These are phyloP conservation scores for Melanotaenia pygmaea DNA, from an alignment of 2,797 vertebrate genomes.

Conservation along the genomic window DNA sequence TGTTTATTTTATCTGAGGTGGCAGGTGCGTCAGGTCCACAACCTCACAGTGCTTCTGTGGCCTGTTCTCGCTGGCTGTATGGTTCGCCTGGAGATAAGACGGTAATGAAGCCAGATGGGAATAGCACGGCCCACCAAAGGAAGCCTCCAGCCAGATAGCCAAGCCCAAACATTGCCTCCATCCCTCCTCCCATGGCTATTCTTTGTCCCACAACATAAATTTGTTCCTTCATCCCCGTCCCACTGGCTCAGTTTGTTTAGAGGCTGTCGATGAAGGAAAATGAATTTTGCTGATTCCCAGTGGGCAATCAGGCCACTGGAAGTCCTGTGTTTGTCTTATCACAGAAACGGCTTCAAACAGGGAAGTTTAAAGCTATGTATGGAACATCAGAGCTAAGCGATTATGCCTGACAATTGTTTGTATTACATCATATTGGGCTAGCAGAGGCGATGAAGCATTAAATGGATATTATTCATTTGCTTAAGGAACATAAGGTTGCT, in stretches of 20 bases:
- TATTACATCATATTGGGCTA: slow-evolving; percentile 31
- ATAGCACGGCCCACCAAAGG: slow-evolving; percentile 68
- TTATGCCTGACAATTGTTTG: slow-evolving; percentile 31
- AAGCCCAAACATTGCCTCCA: slow-evolving; percentile 35
- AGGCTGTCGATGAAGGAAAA: slow-evolving; percentile 63
- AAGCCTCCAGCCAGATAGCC: slow-evolving; percentile 52
- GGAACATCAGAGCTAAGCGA: slow-evolving; percentile 31
- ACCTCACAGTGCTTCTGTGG: slow-evolving; percentile 51
- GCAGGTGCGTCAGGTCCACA: slow-evolving; percentile 74
- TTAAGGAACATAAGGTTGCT: slow-evolving; percentile 34
- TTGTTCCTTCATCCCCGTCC: slow-evolving; percentile 72
- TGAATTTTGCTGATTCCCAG: slow-evolving; percentile 68
- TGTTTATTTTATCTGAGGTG: slow-evolving; percentile 80
- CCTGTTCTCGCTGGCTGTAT: slow-evolving; percentile 58
- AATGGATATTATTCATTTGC: slow-evolving; percentile 20
- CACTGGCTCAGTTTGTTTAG: slow-evolving; percentile 76
- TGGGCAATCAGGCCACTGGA: slow-evolving; percentile 43
- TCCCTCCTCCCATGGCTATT: slow-evolving; percentile 51
- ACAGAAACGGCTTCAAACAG: slow-evolving; percentile 37
- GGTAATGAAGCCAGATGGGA: slow-evolving; percentile 80
- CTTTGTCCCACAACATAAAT: slow-evolving; percentile 78
- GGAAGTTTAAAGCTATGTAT: slow-evolving; percentile 38
- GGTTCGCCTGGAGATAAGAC: slow-evolving; percentile 74
- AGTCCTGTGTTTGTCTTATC: slow-evolving; percentile 57
- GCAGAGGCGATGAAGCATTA: slow-evolving; percentile 27